phyloP scores from a whole-genome alignment of 2,113 vertebrate species.

The Burhinus bistriatus region DNA sequence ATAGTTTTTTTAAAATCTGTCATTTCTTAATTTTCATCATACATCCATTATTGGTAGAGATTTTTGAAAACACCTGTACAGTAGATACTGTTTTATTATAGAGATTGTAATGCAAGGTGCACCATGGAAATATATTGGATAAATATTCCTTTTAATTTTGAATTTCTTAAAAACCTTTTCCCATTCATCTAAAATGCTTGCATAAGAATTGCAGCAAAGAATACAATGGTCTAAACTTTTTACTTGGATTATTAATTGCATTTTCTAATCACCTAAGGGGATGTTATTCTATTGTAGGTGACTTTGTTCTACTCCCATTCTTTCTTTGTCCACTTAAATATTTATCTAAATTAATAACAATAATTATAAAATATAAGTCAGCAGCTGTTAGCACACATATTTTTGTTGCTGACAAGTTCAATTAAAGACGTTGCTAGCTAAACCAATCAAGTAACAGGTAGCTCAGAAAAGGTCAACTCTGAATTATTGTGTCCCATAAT shows the following conservation, averaged over 20 bases:
- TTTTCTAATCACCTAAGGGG: background rate
- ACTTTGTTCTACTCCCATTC: constrained; percentile 5
- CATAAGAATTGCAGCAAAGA: background rate
- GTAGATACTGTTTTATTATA: background rate
- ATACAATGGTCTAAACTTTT: background rate
- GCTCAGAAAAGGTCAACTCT: constrained; percentile 63
- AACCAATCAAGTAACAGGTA: constrained; percentile 57
- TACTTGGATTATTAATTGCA: background rate
- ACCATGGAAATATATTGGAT: background rate
- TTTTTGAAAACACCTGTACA: background rate
- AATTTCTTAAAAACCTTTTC: background rate
- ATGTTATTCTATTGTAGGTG: background rate
- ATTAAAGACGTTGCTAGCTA: constrained; percentile 56
- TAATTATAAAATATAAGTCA: constrained; percentile 61
- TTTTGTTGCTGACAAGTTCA: constrained; percentile 71
- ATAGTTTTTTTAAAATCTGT: background rate
- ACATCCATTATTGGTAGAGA: background rate
- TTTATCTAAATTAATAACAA: constrained; percentile 63
- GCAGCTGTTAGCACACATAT: constrained; percentile 52
- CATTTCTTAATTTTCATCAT: background rate
- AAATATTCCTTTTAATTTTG: background rate
- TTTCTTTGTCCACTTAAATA: constrained; percentile 52
- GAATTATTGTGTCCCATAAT: constrained; percentile 68
- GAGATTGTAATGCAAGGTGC: background rate
- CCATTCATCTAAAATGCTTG: background rate